phyloP scores from a whole-genome alignment of 2,888 invertebrate species.

The Aspidiotus rigidus region DNA sequence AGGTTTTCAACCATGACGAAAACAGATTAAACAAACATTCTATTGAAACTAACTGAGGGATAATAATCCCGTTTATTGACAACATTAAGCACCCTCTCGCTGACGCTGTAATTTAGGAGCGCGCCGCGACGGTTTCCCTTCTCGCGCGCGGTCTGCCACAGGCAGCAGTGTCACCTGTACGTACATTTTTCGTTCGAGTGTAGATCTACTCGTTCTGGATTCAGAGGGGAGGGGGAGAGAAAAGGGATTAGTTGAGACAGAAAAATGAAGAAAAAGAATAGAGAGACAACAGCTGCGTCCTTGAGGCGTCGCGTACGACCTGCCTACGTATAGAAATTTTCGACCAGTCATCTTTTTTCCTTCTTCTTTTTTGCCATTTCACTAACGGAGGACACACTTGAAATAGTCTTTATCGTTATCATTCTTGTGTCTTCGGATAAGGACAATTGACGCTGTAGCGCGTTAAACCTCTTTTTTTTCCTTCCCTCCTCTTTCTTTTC shows the following conservation, averaged over 20 bases:
- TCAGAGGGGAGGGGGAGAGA: too few species aligned
- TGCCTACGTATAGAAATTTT: too few species aligned
- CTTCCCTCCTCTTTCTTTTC: too few species aligned
- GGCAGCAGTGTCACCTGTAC: slow-evolving; percentile 26
- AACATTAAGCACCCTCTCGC: slow-evolving; percentile 34
- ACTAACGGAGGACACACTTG: too few species aligned
- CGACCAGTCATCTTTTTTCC: too few species aligned
- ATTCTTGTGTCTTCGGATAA: slow-evolving; percentile 1
- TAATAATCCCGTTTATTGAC: slow-evolving; percentile 34
- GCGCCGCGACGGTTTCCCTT: slow-evolving; percentile 5
- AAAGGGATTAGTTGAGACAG: too few species aligned
- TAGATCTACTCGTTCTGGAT: too few species aligned
- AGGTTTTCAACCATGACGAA: slow-evolving; percentile 33
- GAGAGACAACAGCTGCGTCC: slow-evolving; percentile 17
- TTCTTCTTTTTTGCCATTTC: too few species aligned
- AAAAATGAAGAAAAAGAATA: neutral
- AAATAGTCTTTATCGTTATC: neutral
- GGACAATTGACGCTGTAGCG: slow-evolving; percentile 2
- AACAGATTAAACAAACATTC: slow-evolving; percentile 34
- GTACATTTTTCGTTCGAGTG: neutral
- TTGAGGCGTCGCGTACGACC: neutral
- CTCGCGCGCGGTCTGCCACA: neutral
- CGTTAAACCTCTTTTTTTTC: neutral
- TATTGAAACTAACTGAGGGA: slow-evolving; percentile 33
- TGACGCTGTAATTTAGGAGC: slow-evolving; percentile 17